phyloP scores from a whole-genome alignment of 2,113 vertebrate species.

The Oriolus oriolus region DNA sequence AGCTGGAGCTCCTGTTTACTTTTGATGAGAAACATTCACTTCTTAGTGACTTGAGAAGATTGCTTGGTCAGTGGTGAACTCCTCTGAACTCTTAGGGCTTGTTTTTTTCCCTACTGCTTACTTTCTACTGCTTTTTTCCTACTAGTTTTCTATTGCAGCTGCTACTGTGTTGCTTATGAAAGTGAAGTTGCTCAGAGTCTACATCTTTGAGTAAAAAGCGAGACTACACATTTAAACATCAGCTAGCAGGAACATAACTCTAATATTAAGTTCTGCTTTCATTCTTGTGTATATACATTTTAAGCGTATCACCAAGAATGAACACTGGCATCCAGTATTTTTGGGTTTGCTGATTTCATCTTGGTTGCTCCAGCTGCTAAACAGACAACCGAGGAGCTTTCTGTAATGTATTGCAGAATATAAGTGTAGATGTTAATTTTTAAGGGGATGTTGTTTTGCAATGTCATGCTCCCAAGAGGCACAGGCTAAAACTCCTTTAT shows the following conservation, averaged over 20 bases:
- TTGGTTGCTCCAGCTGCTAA: not conserved
- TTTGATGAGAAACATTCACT: not conserved
- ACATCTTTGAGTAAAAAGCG: not conserved
- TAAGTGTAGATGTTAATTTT: not conserved
- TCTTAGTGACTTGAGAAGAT: not conserved
- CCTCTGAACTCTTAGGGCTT: not conserved
- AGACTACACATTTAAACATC: not conserved
- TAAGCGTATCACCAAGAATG: not conserved
- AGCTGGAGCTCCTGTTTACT: not conserved
- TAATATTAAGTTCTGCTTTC: not conserved
- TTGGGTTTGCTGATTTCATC: not conserved
- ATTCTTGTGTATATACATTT: not conserved
- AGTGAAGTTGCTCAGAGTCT: not conserved
- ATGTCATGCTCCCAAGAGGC: not conserved
- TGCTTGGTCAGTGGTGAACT: not conserved
- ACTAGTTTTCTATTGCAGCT: not conserved
- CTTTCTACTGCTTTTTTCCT: not conserved
- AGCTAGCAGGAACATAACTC: not conserved
- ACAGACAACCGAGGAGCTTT: not conserved
- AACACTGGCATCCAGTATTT: not conserved
- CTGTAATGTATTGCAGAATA: not conserved
- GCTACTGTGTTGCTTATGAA: not conserved
- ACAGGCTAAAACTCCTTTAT: not conserved
- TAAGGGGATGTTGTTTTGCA: not conserved
- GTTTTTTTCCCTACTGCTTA: not conserved